Evolutionary conservation across 2,888 invertebrate genomes (phyloP), one percentile per base, ranked within the genome.

Genomic region (Odontothrips loti): DNA sequence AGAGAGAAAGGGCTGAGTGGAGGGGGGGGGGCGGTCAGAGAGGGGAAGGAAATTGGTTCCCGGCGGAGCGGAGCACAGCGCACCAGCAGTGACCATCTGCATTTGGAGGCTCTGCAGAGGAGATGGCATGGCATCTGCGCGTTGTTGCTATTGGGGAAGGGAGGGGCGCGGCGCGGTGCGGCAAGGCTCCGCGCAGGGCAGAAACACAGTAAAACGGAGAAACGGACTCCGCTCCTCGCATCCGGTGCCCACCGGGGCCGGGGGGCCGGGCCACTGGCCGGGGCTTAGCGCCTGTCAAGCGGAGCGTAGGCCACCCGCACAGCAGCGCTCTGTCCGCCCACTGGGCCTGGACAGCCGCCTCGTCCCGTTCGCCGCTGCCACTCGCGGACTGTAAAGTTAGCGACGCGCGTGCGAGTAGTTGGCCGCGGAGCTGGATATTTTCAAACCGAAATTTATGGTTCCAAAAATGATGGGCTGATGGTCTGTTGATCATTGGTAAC

Each of bases 11-110:
- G 20, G 51, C 12, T 2, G 20, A 10, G 10, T 12, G 20, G 10
- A 51, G 51, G 51, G 51, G 4, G 12, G 6, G 51, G 15, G 15
- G 20, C 15, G 51, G 1, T 10, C 2, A 20, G 51, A 23, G 68
- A n/a, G 68, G 68, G 68, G 68, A 23, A 68, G 68, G 68, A 23
- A 68, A 68, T 68, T 68, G 68, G 68, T 68, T 68, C 23, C 68
- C 68, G 11, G 23, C 68, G 17, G 6, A 58, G 15, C 68, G 6
- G 0, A 23, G 68, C 68, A 0, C 9, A 23, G 23, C 63, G n/a
- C 68, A n/a, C 20, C 23, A 68, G 11, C 68, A 68, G 68, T 68
- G 68, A 23, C 68, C 68, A 68, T 68, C 68, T 68, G 23, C 68
- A 68, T 68, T 23, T 11, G 23, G 23, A n/a, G 11, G 2, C 68